Evolutionary conservation across 1,140 invertebrate species (phyloP).

Genomic region (Ylistrum balloti): DNA sequence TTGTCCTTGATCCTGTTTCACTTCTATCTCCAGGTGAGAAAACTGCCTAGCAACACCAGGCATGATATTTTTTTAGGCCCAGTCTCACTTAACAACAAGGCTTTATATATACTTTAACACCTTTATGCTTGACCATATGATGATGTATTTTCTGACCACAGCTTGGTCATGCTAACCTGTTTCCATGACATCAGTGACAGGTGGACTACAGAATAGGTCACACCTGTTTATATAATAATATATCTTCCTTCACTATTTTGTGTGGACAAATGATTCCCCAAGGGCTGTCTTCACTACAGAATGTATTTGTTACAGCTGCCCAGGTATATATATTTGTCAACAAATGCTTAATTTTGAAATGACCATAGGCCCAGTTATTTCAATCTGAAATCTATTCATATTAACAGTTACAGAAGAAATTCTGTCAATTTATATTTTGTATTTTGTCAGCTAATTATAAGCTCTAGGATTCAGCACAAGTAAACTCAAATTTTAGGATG

Average conservation of each 20-base stretch:
- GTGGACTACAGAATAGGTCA: not conserved
- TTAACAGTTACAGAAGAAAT: too few species aligned
- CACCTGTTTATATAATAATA: constrained; percentile 28
- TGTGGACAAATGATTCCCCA: constrained; percentile 7
- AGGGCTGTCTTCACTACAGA: not conserved
- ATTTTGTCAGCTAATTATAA: too few species aligned
- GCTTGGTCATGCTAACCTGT: not conserved
- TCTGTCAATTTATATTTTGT: too few species aligned
- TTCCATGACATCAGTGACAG: constrained; percentile 22
- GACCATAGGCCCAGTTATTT: not conserved
- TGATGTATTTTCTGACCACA: constrained; percentile 2
- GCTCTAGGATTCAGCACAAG: too few species aligned
- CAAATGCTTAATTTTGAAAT: not conserved
- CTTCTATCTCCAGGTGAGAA: too few species aligned
- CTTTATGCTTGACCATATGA: not conserved
- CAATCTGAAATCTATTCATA: not conserved
- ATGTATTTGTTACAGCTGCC: not conserved
- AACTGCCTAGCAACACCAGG: not conserved
- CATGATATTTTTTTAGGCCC: not conserved
- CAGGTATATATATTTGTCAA: not conserved
- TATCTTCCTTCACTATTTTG: constrained; percentile 34
- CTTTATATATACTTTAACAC: too few species aligned
- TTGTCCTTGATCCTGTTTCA: too few species aligned
- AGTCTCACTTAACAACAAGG: not conserved
- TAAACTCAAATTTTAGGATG: too few species aligned